Conservation (phyloP, 1,140 invertebrate genomes). For the Eciton burchellii region DNA sequence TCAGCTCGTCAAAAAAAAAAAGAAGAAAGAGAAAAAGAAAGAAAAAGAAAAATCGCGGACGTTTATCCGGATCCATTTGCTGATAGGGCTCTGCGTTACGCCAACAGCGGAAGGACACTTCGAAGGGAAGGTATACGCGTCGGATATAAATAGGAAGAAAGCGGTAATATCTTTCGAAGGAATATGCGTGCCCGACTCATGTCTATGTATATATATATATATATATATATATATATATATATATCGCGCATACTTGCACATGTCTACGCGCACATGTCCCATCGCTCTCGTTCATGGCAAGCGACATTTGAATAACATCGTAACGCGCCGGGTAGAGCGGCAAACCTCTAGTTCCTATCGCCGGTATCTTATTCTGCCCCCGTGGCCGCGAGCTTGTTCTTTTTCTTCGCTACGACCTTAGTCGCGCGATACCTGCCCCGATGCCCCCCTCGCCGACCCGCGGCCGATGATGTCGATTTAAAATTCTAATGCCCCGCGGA, state of each 20-base stretch:
- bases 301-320: slow-evolving; percentile 60
- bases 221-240: no score
- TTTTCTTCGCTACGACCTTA: slow-evolving; percentile 40
- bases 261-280: slow-evolving; percentile 16
- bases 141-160: not conserved
- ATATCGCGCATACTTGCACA: slow-evolving; percentile 34
- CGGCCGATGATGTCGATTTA: slow-evolving; percentile 73
- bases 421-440: slow-evolving; percentile 11
- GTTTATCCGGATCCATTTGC: no score
- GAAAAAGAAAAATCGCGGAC: no score
- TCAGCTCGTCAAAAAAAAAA: no score
- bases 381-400: slow-evolving; percentile 17
- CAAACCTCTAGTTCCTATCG: slow-evolving; percentile 42
- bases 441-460: not conserved
- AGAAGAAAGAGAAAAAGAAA: no score
- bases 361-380: slow-evolving; percentile 28
- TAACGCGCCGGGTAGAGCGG: slow-evolving; percentile 36
- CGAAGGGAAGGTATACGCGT: not conserved
- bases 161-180: slow-evolving; percentile 33
- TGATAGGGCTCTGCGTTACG: not conserved
- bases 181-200: slow-evolving; percentile 57
- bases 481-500: slow-evolving; percentile 74
- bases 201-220: no score
- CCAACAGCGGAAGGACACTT: not conserved
- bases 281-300: slow-evolving; percentile 50